These are phyloP conservation scores for Hippocampus mohnikei DNA, from an alignment of 2,113 vertebrate genomes.

Conservation along the genomic window DNA sequence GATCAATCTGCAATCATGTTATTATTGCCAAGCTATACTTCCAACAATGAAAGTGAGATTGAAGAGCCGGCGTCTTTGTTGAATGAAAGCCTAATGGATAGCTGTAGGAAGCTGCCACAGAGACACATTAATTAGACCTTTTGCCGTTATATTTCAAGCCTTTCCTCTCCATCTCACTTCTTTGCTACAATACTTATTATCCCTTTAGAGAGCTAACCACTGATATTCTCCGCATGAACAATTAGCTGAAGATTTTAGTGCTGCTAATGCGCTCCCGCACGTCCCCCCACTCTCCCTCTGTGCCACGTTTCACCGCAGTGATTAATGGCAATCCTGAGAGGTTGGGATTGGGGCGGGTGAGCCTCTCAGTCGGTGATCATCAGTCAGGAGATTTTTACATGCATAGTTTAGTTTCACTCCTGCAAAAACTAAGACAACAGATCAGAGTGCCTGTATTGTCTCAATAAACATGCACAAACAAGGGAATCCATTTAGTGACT, in stretches of 20 bases:
- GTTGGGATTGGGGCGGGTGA: not conserved
- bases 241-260: slow-evolving; percentile 64
- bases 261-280: no score
- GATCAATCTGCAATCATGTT: slow-evolving; percentile 75
- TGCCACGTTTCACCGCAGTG: not conserved
- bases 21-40: slow-evolving; percentile 78
- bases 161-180: slow-evolving; percentile 77
- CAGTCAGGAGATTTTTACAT: not conserved
- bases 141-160: slow-evolving; percentile 78
- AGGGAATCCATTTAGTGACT: not conserved
- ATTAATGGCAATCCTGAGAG: not conserved
- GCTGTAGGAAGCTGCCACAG: slow-evolving; percentile 78
- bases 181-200: slow-evolving; percentile 82
- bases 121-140: slow-evolving; percentile 88
- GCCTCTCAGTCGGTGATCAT: not conserved
- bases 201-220: slow-evolving; percentile 77
- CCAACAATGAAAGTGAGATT: slow-evolving; percentile 75
- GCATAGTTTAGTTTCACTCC: not conserved
- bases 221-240: slow-evolving; percentile 80
- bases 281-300: no score
- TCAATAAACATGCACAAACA: not conserved
- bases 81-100: slow-evolving; percentile 74
- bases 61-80: slow-evolving; percentile 68
- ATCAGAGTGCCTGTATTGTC: not conserved
- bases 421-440: not conserved